A percentile compares a stretch with the other conserved stretches of the same genome.
These are phyloP conservation scores for Drymonia ruficornis DNA, from an alignment of 2,888 invertebrate species.

Conservation along the genomic window DNA sequence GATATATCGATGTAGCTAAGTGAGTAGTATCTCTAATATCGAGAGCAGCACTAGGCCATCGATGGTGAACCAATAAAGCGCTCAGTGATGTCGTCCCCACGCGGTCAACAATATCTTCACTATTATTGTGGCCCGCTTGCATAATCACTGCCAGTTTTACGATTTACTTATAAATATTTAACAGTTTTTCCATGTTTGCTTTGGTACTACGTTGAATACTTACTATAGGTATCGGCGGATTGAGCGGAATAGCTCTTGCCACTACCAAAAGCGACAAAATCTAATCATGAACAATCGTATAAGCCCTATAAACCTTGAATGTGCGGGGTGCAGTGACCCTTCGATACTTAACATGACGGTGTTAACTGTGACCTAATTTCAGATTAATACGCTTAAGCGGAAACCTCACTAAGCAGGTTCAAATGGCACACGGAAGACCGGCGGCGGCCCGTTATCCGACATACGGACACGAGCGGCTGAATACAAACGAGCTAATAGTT, in stretches of 20 bases:
- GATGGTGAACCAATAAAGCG: constrained; percentile 67
- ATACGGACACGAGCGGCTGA: constrained; percentile 36
- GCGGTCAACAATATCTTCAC: constrained; percentile 74
- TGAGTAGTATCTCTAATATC: constrained; percentile 6
- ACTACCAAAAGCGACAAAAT: no score
- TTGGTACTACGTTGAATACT: neutral
- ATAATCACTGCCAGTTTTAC: constrained; percentile 53
- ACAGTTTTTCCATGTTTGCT: neutral
- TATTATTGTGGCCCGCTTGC: constrained; percentile 65
- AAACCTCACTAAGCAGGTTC: constrained; percentile 83
- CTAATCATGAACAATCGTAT: neutral
- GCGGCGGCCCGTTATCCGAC: constrained; percentile 45
- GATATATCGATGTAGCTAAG: no score
- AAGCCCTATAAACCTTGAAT: neutral
- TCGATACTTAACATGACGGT: constrained; percentile 65
- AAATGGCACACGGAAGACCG: constrained; percentile 71
- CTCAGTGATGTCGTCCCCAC: constrained; percentile 63
- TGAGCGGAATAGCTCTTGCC: no score
- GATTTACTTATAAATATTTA: constrained; percentile 12
- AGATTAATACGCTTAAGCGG: constrained; percentile 83
- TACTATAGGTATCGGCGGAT: no score
- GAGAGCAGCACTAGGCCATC: constrained; percentile 35
- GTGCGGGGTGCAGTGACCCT: constrained; percentile 67
- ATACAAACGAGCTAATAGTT: constrained; percentile 63
- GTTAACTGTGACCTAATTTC: constrained; percentile 83